A percentile compares a stretch with the other conserved stretches of the same genome.
Evolutionary conservation across 2,113 vertebrate genomes (phyloP).

Genomic region (Scytalopus superciliaris): DNA sequence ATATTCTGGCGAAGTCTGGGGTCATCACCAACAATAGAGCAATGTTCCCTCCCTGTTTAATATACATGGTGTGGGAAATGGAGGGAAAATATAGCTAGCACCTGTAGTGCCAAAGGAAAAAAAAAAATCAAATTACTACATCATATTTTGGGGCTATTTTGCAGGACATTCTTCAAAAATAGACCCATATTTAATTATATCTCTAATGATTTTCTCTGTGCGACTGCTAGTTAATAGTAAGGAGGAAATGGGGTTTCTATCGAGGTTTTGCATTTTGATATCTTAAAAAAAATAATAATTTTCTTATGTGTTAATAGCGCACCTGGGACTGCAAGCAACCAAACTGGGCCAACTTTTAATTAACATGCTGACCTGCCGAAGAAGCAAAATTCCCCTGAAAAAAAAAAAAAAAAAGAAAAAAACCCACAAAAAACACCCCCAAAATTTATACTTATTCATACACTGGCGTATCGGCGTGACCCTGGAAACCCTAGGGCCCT

Average conservation of each 20-base stretch:
- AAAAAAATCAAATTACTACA: slow-evolving; percentile 73
- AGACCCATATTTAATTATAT: slow-evolving; percentile 57
- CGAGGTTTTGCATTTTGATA: slow-evolving; percentile 11
- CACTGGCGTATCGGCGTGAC: neutral
- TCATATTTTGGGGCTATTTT: slow-evolving; percentile 49
- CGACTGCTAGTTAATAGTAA: neutral
- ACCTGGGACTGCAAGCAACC: slow-evolving; percentile 53
- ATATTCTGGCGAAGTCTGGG: slow-evolving; percentile 30
- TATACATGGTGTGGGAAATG: slow-evolving; percentile 81
- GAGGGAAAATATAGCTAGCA: slow-evolving; percentile 41
- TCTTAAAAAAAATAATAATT: slow-evolving; percentile 17
- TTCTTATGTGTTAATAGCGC: slow-evolving; percentile 61
- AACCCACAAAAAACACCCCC: no score
- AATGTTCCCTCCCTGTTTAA: slow-evolving; percentile 73
- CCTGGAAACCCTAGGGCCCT: neutral
- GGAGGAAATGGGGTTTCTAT: slow-evolving; percentile 12
- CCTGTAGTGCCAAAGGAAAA: slow-evolving; percentile 51
- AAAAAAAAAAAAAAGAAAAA: neutral
- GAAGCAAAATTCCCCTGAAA: neutral
- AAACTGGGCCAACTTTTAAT: slow-evolving; percentile 70
- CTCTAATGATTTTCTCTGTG: slow-evolving; percentile 56
- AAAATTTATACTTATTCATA: neutral
- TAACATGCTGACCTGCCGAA: slow-evolving; percentile 64
- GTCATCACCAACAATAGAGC: slow-evolving; percentile 56
- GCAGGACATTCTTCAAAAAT: slow-evolving; percentile 38